A percentile compares a stretch with the other conserved stretches of the same genome.
Conservation (phyloP, 2,113 vertebrate species). For the Martes martes region DNA sequence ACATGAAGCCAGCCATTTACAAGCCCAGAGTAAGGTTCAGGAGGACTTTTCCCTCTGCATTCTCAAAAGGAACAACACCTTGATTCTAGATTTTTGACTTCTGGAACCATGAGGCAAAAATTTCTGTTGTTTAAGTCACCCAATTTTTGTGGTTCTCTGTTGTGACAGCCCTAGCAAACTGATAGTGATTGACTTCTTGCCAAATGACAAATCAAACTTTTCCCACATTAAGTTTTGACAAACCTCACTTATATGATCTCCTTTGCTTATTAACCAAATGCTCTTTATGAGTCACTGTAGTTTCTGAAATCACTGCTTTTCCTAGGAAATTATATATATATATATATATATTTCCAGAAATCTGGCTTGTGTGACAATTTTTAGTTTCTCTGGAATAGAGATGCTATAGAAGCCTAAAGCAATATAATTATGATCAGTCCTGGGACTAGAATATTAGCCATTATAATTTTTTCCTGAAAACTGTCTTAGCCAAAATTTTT, state of each 20-base stretch:
- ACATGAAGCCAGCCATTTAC: not conserved
- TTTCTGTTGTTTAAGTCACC: not conserved
- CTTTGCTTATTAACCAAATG: not conserved
- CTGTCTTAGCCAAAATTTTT: not conserved
- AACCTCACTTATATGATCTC: not conserved
- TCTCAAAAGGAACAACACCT: not conserved
- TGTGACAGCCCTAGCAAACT: not conserved
- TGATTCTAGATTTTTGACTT: not conserved
- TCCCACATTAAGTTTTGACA: not conserved
- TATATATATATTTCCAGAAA: not conserved
- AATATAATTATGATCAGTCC: constrained; percentile 20
- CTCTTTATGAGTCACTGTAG: not conserved
- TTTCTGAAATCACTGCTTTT: not conserved
- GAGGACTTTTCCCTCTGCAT: not conserved
- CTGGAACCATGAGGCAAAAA: not conserved
- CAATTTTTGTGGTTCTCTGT: not conserved
- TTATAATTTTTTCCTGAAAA: not conserved
- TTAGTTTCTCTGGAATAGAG: not conserved
- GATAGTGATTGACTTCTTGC: not conserved
- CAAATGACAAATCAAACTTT: not conserved
- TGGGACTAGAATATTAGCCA: not conserved
- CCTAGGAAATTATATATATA: not conserved
- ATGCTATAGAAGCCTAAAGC: not conserved
- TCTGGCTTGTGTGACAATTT: not conserved
- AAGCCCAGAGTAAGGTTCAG: not conserved